Evolutionary conservation across 1,140 invertebrate genomes (phyloP).

Genomic region (Aleiodes sp.): DNA sequence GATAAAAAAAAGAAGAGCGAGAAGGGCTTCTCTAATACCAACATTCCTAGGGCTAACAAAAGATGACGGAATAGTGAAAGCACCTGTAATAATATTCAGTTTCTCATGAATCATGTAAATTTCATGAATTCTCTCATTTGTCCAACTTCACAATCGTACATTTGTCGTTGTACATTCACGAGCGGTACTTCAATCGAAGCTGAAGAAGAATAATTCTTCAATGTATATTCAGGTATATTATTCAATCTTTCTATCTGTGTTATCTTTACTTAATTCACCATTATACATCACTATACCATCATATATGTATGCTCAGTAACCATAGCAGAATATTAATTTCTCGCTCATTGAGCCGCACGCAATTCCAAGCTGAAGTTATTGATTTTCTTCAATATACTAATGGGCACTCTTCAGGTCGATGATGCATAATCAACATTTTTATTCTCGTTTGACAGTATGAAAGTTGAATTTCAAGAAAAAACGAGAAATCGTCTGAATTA

Average conservation of each 20-base stretch:
- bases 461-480: no score
- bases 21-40: conserved; percentile 30
- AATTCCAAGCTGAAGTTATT: conserved; percentile 56
- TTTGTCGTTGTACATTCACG: neutral
- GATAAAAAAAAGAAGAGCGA: conserved; percentile 19
- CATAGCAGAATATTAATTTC: conserved; percentile 57
- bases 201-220: neutral
- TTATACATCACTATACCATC: neutral
- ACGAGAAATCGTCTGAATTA: no score
- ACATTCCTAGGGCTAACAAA: conserved; percentile 25
- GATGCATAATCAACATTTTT: conserved; percentile 6
- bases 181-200: neutral
- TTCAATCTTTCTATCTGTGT: neutral
- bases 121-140: conserved; percentile 28
- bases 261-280: conserved; percentile 11
- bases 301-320: neutral
- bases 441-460: no score
- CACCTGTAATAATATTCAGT: conserved; percentile 31
- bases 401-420: neutral
- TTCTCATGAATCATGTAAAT: conserved; percentile 34
- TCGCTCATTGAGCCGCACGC: conserved; percentile 63
- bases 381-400: conserved; percentile 48
- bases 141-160: conserved; percentile 1
- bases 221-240: neutral
- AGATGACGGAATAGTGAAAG: neutral